Base-by-base conservation (phyloP, 1,140 invertebrate species). In the Plodia interpunctella region DNA sequence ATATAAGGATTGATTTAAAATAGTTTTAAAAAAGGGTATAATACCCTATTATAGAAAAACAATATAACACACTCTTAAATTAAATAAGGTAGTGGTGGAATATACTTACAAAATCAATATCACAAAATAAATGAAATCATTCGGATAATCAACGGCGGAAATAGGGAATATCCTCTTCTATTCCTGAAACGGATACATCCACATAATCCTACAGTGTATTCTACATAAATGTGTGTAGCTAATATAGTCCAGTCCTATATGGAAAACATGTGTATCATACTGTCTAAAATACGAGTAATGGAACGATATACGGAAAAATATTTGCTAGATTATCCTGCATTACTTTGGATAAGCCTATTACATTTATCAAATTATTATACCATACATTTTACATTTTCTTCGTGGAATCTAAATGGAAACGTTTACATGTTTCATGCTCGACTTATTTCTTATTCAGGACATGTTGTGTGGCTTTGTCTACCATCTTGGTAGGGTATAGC, bases 281-380 rank as follows among this genome's bases (percentile, higher is more conserved):
- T 13, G 32, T 10, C 32, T 35, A 35, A 44, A 44, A 44, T 44
- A n/a, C n/a, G n/a, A n/a, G n/a, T n/a, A 44, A 44, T 44, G 38
- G 38, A 44, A 44, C 15, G 3, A 17, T 44, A 44, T n/a, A 15
- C 15, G 13, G 15, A 17, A 44, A 44, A 15, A 44, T 15, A n/a
- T 44, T 2, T 15, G 38, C 38, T 44, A 44, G 38, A 44, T 2
- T 15, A 44, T 44, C 15, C 13, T 44, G 15, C 13, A 44, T 44
- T 32, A 32, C 30, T 25, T n/a, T 6, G 38, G 38, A n/a, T 44
- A 17, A 44, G 38, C 38, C 38, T 44, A 15, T 32, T 17, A 44
- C 38, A 44, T 44, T 44, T 44, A 44, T 44, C 38, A 44, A 44
- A 44, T 44, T 44, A 44, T 44, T 15, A 44, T 44, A 10, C 11